These are phyloP conservation scores for Isotomurus palustris DNA, from an alignment of 2,888 invertebrate species.

Conservation along the genomic window DNA sequence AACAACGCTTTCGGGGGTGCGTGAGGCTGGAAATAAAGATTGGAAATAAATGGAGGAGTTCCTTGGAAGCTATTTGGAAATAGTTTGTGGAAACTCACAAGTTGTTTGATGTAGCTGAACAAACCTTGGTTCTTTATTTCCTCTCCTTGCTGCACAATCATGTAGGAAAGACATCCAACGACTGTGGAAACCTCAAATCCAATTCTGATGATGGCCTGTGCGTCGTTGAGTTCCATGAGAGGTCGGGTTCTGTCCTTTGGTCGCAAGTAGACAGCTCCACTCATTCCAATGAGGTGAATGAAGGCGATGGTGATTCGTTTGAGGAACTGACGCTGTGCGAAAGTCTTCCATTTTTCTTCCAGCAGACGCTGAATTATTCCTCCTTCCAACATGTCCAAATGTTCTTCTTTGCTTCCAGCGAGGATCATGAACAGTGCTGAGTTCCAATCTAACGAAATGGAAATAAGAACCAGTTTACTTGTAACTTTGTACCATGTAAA, in stretches of 20 bases:
- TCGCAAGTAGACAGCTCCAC: slow-evolving; percentile 86
- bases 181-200: slow-evolving; percentile 81
- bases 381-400: slow-evolving; percentile 97
- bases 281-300: slow-evolving; percentile 80
- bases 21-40: slow-evolving; percentile 63
- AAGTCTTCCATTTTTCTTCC: slow-evolving; percentile 99
- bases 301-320: slow-evolving; percentile 83
- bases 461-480: not conserved
- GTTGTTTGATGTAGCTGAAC: slow-evolving; percentile 80
- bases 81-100: slow-evolving; percentile 51
- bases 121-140: slow-evolving; percentile 93
- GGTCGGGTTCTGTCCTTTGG: slow-evolving; percentile 62
- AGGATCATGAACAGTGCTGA: slow-evolving; percentile 96
- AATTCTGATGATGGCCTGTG: slow-evolving; percentile 57
- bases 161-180: slow-evolving; percentile 77
- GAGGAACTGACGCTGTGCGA: slow-evolving; percentile 90
- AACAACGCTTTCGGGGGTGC: slow-evolving; percentile 94
- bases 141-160: slow-evolving; percentile 86
- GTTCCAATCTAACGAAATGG: slow-evolving; percentile 76
- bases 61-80: not conserved
- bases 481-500: not conserved
- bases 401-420: slow-evolving; percentile 95
- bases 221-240: slow-evolving; percentile 51
- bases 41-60: not conserved
- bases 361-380: slow-evolving; percentile 94